phyloP scores from a whole-genome alignment of 1,140 invertebrate genomes.

The Saxidomus purpurata region DNA sequence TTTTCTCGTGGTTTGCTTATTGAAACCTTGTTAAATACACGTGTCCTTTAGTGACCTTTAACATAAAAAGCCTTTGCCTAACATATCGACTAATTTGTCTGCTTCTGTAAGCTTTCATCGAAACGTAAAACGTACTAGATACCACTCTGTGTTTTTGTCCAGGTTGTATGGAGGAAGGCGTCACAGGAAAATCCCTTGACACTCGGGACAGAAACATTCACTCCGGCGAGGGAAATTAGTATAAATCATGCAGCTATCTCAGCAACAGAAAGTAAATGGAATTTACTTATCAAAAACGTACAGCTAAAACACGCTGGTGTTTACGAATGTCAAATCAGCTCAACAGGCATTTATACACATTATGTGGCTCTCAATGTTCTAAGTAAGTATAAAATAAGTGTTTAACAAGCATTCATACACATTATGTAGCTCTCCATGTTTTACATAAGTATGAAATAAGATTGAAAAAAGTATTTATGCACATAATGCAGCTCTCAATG shows the following conservation, averaged over 20 bases:
- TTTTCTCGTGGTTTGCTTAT: too few relatives aligned
- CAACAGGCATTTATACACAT: conserved; percentile 53
- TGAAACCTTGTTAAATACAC: too few relatives aligned
- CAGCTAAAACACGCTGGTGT: conserved; percentile 74
- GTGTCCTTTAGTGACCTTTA: too few relatives aligned
- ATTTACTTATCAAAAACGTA: conserved; percentile 76
- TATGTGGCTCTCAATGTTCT: conserved; percentile 56
- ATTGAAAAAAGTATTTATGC: conserved; percentile 48
- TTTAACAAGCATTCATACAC: conserved; percentile 54
- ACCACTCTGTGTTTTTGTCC: too few relatives aligned
- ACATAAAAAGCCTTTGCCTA: too few relatives aligned
- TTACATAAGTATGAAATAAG: conserved; percentile 38
- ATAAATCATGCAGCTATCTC: conserved; percentile 34
- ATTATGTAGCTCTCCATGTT: conserved; percentile 55
- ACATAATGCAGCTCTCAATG: conserved; percentile 47
- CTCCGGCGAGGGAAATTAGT: conserved; percentile 11
- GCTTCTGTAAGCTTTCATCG: too few relatives aligned
- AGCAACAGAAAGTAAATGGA: conserved; percentile 9
- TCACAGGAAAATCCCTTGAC: conserved; percentile 58
- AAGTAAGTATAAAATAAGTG: conserved; percentile 36
- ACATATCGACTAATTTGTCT: too few relatives aligned
- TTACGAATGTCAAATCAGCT: conserved; percentile 79
- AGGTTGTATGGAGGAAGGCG: conserved; percentile 57
- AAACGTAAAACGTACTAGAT: too few relatives aligned
- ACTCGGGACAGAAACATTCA: conserved; percentile 12